These are phyloP conservation scores for Empidonax alnorum DNA, from an alignment of 2,113 vertebrate genomes.

Conservation along the genomic window DNA sequence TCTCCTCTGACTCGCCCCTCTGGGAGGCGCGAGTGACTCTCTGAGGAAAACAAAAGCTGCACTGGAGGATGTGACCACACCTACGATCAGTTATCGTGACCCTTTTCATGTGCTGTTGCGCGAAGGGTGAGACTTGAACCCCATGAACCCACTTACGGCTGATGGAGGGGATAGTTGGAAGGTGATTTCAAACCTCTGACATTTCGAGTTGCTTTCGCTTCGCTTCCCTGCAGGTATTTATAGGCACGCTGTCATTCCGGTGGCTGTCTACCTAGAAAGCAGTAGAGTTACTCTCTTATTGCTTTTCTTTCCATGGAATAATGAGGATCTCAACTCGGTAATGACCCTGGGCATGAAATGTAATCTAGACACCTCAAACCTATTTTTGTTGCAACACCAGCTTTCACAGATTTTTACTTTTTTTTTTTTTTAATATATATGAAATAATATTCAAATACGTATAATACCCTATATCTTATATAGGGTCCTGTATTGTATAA, in stretches of 20 bases:
- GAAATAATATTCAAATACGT: neutral
- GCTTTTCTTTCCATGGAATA: neutral
- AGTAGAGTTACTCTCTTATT: rapidly evolving
- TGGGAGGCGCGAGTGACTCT: neutral
- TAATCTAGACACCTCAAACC: neutral
- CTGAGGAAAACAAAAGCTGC: neutral
- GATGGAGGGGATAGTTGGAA: neutral
- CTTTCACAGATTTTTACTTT: neutral
- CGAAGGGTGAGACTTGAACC: neutral
- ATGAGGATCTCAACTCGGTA: neutral
- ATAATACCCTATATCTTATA: neutral
- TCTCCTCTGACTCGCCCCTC: neutral
- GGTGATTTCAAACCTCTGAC: neutral
- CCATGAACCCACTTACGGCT: neutral
- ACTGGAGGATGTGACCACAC: neutral
- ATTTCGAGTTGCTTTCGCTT: neutral
- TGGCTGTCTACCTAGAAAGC: neutral
- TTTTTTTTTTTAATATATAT: neutral
- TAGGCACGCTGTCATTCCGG: neutral
- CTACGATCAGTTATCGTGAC: neutral
- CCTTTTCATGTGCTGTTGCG: neutral
- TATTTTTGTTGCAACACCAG: neutral
- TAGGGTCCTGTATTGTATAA: neutral
- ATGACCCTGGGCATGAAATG: neutral
- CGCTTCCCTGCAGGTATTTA: neutral